Evolutionary conservation across 2,888 invertebrate genomes (phyloP).

Genomic region (Callyntrura sp.): DNA sequence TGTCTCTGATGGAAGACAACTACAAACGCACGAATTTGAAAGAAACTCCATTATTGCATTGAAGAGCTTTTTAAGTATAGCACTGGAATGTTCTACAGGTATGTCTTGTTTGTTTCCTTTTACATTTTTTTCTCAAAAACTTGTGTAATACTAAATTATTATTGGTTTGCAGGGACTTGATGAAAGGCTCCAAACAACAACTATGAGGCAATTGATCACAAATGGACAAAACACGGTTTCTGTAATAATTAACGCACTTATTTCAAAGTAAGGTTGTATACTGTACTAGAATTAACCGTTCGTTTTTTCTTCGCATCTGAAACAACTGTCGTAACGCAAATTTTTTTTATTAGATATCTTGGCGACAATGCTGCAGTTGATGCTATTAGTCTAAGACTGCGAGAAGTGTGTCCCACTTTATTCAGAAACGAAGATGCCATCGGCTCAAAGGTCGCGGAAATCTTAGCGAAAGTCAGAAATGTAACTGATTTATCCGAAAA

Average conservation of each 20-base stretch:
- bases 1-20: conserved; percentile 67
- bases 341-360: conserved; percentile 91
- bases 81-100: conserved; percentile 90
- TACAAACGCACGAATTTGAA: conserved; percentile 79
- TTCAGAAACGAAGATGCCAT: conserved; percentile 98
- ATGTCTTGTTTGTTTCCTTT: not conserved
- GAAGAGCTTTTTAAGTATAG: conserved; percentile 90
- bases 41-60: conserved; percentile 91
- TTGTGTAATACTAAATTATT: too few species aligned
- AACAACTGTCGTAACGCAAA: too few species aligned
- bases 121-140: too few species aligned
- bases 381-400: conserved; percentile 93
- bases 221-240: conserved; percentile 92
- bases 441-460: conserved; percentile 92
- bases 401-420: conserved; percentile 96
- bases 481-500: conserved; percentile 78
- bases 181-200: conserved; percentile 87
- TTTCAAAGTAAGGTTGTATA: conserved; percentile 89
- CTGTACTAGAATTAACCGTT: too few species aligned
- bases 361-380: conserved; percentile 98
- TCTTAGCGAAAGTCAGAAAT: conserved; percentile 81
- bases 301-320: too few species aligned
- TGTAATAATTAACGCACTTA: conserved; percentile 92
- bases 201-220: conserved; percentile 91
- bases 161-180: conserved; percentile 88